Evolutionary conservation across 1,140 invertebrate genomes (phyloP), one percentile per base, ranked within the genome.

Genomic region (Bombus pyrosoma): DNA sequence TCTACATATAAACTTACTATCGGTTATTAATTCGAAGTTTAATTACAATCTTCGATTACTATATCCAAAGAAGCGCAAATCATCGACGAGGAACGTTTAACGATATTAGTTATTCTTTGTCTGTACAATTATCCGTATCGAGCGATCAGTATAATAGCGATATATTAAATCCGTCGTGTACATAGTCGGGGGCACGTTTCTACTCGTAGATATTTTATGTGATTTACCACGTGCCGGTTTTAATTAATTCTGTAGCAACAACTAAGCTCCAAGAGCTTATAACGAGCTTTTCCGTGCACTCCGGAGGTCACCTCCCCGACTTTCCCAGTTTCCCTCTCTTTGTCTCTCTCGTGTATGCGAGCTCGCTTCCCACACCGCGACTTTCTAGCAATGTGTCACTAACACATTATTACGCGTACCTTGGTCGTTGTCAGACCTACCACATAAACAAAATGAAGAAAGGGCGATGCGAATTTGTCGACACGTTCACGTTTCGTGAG

Each of bases 241-340:
- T 92, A 92, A 93, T 93, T 93, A 93, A 93, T 93, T 92, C 91
- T 72, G 88, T 85, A 87, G 85, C 75, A 78, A 88, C 80, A 89
- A 91, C 90, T 90, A 89, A 92, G 90, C 88, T 79, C 79, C 83
- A 86, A 84, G 88, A 91, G 92, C 89, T 92, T 92, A 91, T 91
- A 91, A 90, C 91, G 90, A 87, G 89, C 86, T 88, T 91, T 89
- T 80, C 85, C 86, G 81, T 68, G 82, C 82, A 80, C 83, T 64
- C 76, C 73, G 18, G 86, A 64, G 89, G 86, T 32, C 71, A 81
- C 72, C 82, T 76, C 83, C 86, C 86, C 83, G 79, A 86, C 83
- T 88, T 81, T 81, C 57, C 32, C 68, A 47, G 59, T 37, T 43
- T 39, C 12, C 39, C 32, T 15, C 43, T 28, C 57, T 32, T 13